Evolutionary conservation across 2,888 invertebrate genomes (phyloP), one percentile per base, ranked within the genome.

Genomic region (Phyto melanocephala): DNA sequence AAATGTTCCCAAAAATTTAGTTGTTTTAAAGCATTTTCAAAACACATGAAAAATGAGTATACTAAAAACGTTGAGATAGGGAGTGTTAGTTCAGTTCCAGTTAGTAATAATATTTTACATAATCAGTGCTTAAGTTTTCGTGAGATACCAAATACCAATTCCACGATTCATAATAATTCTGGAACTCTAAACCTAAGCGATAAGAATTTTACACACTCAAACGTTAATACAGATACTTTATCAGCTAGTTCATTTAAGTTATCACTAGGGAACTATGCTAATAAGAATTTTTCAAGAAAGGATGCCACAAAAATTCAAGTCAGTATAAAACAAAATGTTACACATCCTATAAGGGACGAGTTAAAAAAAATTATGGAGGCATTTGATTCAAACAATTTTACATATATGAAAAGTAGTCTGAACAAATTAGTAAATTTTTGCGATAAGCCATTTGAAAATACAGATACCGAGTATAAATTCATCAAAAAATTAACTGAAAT

Each of bases 391-490:
- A 28, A 33, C 24, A 28, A 45, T 45, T 28, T 45, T 1, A 45
- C 22, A 4, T 1, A 63, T 24, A 33, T 17, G 0, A 42, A 62
- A 24, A 42, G n/a, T n/a, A 45, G n/a, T 7, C 7, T 62, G 11
- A 24, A 24, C 22, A 42, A n/a, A 24, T 13, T 62, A 13, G 6
- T 28, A 24, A 22, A 40, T n/a, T 62, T 62, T 42, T 62, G 62
- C 45, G 24, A 62, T 1, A 42, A 62, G 1, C 62, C 62, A 13
- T 62, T 62, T 24, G 13, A 47, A 17, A 33, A 65, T 10, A 15
- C 47, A 13, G 33, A 65, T 35, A 65, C 47, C 13, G 50, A 65
- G 45, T 47, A 65, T 28, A 65, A 65, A 17, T 65, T 45, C 17
- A 35, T 65, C 8, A 65, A 65, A 28, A 50, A 65, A 20, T n/a